Evolutionary conservation across 1,140 invertebrate genomes (phyloP), one percentile per base, ranked within the genome.

Genomic region (Homarus americanus): DNA sequence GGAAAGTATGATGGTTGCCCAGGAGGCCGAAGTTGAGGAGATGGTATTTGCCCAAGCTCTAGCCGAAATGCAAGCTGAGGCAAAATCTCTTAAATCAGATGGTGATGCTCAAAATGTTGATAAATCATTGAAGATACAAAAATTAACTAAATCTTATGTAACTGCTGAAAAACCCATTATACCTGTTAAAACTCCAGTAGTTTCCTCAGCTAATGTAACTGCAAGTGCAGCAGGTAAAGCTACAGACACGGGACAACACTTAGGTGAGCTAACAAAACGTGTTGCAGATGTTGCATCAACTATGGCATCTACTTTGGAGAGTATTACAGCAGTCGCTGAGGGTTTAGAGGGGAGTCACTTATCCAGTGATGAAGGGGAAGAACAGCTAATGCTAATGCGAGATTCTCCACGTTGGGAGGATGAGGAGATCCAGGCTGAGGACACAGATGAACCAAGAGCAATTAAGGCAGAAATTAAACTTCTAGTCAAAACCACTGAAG

Each of bases 401-500:
- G 92, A 93, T 75, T 93, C 92, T 58, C 92, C 92, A 75, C 85
- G 87, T 17, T 93, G 92, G 92, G 92, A 93, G 88, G 92, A 93
- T 53, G 92, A 93, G 82, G 92, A 93, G 80, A 93, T 93, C 34
- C 86, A 93, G 73, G 92, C 90, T 40, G 91, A 90, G 82, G 92
- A 92, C 0, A 80, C 53, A 69, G 85, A 91, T 79, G 90, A 91
- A n/a, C 80, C 90, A 82, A 93, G 93, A 69, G 82, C 93, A 28
- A 93, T 94, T 53, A 94, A 94, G 91, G 95, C 95, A 66, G 95
- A 95, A 93, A 94, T 95, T 17, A 95, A 95, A 93, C 93, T 95
- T 2, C 89, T 95, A 63, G 95, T 95, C 0, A 95, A 94, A 94
- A 95, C 95, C 2, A 93, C 93, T 32, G 95, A 95, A 79, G 92